Base-by-base conservation (phyloP, 2,113 vertebrate species). In the Heterotis niloticus region DNA sequence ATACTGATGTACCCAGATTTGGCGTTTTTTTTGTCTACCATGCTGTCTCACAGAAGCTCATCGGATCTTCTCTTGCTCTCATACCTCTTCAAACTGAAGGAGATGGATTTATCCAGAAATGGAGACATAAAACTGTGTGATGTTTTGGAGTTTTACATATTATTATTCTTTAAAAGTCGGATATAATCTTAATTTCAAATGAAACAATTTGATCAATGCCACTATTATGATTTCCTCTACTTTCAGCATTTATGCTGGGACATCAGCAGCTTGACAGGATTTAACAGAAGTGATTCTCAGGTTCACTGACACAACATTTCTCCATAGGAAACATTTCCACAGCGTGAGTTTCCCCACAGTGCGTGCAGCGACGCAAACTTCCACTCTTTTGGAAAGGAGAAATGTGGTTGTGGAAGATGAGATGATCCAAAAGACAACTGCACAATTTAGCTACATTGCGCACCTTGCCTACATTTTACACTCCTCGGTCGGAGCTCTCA, bases 311-410 rank as follows among this genome's bases (percentile, higher is more conserved):
- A 57, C 52, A 23, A 14, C 71, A 59, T 51, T n/a, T 74, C 71
- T 23, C n/a, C 54, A 24, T 20, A 57, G 71, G 13, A 74, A 13
- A 24, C 71, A 56, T 44, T 44, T 44, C 34, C 34, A 44, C 7
- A 44, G 51, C 14, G 70, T 72, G 71, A 74, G 71, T 73, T 71
- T 10, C 34, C n/a, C n/a, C n/a, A n/a, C n/a, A n/a, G n/a, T n/a
- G n/a, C n/a, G n/a, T n/a, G n/a, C n/a, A n/a, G n/a, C n/a, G n/a
- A n/a, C n/a, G n/a, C n/a, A n/a, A n/a, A n/a, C n/a, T n/a, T n/a
- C n/a, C n/a, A n/a, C n/a, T 44, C 34, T 7, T 44, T 44, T 7
- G 7, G 34, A 44, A 44, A 44, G 34, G 3, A 44, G 34, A 44
- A 2, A 7, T 44, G 34, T 44, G 34, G n/a, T n/a, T n/a, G n/a